Base-by-base conservation (phyloP, 2,888 invertebrate genomes). In the Leucophora obtusa region DNA sequence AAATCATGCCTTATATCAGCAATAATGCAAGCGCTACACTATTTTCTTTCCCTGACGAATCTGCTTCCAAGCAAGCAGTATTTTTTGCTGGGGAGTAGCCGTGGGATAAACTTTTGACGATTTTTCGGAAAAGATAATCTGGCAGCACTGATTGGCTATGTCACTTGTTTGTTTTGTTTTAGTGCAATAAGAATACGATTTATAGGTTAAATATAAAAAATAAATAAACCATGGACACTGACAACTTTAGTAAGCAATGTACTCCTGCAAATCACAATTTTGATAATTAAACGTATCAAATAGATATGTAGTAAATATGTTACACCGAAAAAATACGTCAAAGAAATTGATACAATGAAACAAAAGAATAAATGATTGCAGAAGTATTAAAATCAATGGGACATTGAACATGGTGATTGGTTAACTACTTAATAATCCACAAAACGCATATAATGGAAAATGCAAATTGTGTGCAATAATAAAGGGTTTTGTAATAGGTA, bases 291-390 rank as follows among this genome's bases (percentile, higher is more conserved):
- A 47, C 24, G 62, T 9, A 62, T 50, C 38, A 62, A 62, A 62
- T 28, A n/a, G n/a, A n/a, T n/a, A n/a, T n/a, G n/a, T n/a, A 38
- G 28, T 50, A 47, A 50, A 50, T 62, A 62, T 47, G 62, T 62
- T 33, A 62, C 62, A 18, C 62, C 62, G 2, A 50, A 47, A 62
- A 62, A 50, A 62, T 18, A 18, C 47, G 18, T 11, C n/a, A 62
- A 62, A 50, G 15, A 62, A 24, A 50, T 62, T n/a, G 33, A 33
- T 33, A 33, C 62, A 62, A 62, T 24, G 38, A 62, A 62, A 47
- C 47, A 62, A 24, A 62, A 62, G 47, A 62, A 62, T n/a, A 62
- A 62, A 62, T 24, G 63, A 18, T 50, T 63, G 50, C 63, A 63
- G 50, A 63, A 63, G 50, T 63, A 51, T 21, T 51, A 60, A 60